These are phyloP conservation scores for Cyrtorhinus lividipennis DNA, from an alignment of 1,140 invertebrate species.

Conservation along the genomic window DNA sequence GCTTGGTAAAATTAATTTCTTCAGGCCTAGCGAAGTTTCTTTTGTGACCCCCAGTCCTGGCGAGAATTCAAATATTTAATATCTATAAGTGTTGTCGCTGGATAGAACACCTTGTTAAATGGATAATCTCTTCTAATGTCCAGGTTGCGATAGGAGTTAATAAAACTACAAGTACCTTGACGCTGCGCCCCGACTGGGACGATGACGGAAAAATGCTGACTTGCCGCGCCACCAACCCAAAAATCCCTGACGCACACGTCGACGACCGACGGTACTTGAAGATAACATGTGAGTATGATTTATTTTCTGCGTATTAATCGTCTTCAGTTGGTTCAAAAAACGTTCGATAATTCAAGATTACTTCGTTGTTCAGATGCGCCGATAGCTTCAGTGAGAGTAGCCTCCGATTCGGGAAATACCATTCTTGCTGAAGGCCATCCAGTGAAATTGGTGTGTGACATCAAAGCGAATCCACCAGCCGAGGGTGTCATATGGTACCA, in stretches of 20 bases:
- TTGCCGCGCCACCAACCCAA: conserved; percentile 73
- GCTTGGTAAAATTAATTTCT: too few relatives aligned
- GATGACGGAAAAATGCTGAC: conserved; percentile 67
- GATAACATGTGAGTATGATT: conserved; percentile 63
- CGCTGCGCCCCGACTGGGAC: conserved; percentile 49
- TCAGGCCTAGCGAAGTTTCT: too few relatives aligned
- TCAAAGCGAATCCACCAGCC: conserved; percentile 38
- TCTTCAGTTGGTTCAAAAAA: neutral
- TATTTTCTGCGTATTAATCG: neutral
- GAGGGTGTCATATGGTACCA: conserved; percentile 40
- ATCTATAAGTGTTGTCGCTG: too few relatives aligned
- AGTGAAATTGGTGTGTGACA: conserved; percentile 39
- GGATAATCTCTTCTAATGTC: conserved; percentile 2
- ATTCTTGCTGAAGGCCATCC: conserved; percentile 41
- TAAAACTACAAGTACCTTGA: conserved; percentile 64
- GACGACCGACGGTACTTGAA: conserved; percentile 70
- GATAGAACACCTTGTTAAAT: too few relatives aligned
- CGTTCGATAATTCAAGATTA: neutral
- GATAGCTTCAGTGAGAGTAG: conserved; percentile 29
- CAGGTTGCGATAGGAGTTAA: conserved; percentile 59
- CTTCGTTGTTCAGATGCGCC: conserved; percentile 29
- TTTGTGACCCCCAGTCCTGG: too few relatives aligned
- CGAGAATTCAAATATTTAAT: too few relatives aligned
- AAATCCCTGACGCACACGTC: conserved; percentile 57
- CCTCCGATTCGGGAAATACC: conserved; percentile 30